Evolutionary conservation across 2,888 invertebrate species (phyloP).

Genomic region (Ornithoptera alexandrae): DNA sequence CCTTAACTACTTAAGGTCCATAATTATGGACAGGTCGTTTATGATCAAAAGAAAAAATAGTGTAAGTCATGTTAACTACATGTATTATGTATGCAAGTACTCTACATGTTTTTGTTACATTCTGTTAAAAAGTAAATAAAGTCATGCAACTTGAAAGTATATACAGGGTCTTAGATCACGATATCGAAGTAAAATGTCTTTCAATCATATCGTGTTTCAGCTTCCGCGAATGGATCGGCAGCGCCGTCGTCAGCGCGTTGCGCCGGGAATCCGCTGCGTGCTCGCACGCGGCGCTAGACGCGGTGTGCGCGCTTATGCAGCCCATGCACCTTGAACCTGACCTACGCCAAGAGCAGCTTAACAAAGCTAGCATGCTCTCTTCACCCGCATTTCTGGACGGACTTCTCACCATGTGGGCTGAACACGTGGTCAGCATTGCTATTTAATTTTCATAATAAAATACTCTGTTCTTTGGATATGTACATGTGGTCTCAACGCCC

Average conservation of each 20-base stretch:
- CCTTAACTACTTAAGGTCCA: no score
- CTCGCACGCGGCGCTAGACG: conserved; percentile 97
- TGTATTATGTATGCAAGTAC: no score
- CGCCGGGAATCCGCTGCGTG: conserved; percentile 94
- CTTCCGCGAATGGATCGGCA: conserved; percentile 96
- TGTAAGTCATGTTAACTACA: no score
- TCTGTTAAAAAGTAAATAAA: no score
- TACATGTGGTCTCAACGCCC: no score
- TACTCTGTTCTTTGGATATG: no score
- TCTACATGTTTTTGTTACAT: no score
- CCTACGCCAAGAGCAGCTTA: conserved; percentile 97
- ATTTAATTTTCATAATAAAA: background rate
- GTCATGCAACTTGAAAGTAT: no score
- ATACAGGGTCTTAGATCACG: no score
- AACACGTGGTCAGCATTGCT: conserved; percentile 88
- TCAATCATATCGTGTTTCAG: conserved; percentile 58
- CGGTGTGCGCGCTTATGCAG: conserved; percentile 98
- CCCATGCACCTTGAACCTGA: conserved; percentile 99
- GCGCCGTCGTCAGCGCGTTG: conserved; percentile 93
- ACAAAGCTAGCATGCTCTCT: conserved; percentile 96
- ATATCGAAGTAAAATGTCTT: no score
- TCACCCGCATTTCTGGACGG: conserved; percentile 95
- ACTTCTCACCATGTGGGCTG: conserved; percentile 95
- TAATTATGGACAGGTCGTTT: no score
- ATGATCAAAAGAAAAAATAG: no score